A percentile compares a stretch with the other conserved stretches of the same genome.
Evolutionary conservation across 2,888 invertebrate species (phyloP).

Genomic region (Stramonita haemastoma): DNA sequence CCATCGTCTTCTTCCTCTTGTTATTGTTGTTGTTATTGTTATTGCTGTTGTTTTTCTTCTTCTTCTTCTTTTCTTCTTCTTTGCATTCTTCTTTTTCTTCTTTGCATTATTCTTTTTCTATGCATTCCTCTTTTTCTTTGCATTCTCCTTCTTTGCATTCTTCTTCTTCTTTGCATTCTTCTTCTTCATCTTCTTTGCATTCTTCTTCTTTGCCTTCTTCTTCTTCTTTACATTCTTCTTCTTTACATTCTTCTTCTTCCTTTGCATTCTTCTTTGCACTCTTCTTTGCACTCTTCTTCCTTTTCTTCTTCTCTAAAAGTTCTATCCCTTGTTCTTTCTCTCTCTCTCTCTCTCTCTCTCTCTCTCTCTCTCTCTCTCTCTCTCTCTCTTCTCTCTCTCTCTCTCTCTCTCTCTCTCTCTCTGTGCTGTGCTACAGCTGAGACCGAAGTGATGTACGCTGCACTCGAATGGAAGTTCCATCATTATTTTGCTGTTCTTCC

Average conservation of each 20-base stretch:
- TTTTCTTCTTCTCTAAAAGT: no score
- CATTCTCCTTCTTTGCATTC: neutral
- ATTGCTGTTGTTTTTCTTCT: conserved; percentile 28
- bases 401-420: neutral
- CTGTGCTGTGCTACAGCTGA: neutral
- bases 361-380: neutral
- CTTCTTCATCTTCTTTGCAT: conserved; percentile 25
- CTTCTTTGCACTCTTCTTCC: no score
- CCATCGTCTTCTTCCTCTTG: neutral
- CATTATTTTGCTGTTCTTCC: neutral
- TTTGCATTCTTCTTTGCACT: no score
- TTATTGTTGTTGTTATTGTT: no score
- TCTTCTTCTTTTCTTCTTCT: neutral
- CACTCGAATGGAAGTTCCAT: no score
- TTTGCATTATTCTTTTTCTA: neutral
- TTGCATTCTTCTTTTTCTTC: neutral
- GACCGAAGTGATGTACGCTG: no score
- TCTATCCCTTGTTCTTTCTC: no score
- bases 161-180: conserved; percentile 24
- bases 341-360: no score
- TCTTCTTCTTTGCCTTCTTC: neutral
- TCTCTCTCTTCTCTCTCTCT: neutral
- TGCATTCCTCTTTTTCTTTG: neutral
- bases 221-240: no score
- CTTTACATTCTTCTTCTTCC: no score